Base-by-base conservation (phyloP, 1,140 invertebrate genomes). In the Ceratosolen solmsi region DNA sequence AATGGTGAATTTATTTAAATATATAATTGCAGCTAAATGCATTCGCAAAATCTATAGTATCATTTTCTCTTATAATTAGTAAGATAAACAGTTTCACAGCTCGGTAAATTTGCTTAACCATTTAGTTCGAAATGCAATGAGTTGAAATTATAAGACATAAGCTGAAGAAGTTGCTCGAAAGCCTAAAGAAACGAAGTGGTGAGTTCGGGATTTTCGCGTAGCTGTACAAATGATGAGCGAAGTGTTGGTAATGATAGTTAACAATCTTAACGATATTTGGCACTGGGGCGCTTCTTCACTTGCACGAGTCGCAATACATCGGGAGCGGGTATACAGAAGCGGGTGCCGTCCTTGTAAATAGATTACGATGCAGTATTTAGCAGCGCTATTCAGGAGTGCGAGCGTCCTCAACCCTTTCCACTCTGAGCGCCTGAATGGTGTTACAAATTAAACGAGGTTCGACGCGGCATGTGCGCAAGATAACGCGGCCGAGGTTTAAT, bases 321-420 rank as follows among this genome's bases (percentile, higher is more conserved):
- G 20, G 13, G 38, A 1, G 17, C 33, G 41, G 20, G 49, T 49
- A 27, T 72, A 58, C 33, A 51, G 9, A 25, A 2, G 38, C 41
- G 17, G 22, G 22, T 33, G 17, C 49, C 13, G n/a, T 27, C 22
- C 63, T 30, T 9, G 1, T 89, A 89, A 89, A 77, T 85, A 86
- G 85, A 90, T 90, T 89, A 89, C 86, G 84, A 82, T 84, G 87
- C 86, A 88, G 88, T 88, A 90, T 90, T 82, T 90, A 90, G 89
- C 88, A 87, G 84, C 87, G 89, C 89, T 90, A 90, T 90, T 90
- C 89, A 90, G 87, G 88, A 87, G 87, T 77, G 54, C 84, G 78
- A 84, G 84, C 84, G 79, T 86, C 84, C 74, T 46, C 85, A 89
- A 89, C 89, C 89, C 89, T 89, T 89, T 87, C 86, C 87, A 86